Evolutionary conservation across 2,113 vertebrate species (phyloP).

Genomic region (Eclectus roratus): DNA sequence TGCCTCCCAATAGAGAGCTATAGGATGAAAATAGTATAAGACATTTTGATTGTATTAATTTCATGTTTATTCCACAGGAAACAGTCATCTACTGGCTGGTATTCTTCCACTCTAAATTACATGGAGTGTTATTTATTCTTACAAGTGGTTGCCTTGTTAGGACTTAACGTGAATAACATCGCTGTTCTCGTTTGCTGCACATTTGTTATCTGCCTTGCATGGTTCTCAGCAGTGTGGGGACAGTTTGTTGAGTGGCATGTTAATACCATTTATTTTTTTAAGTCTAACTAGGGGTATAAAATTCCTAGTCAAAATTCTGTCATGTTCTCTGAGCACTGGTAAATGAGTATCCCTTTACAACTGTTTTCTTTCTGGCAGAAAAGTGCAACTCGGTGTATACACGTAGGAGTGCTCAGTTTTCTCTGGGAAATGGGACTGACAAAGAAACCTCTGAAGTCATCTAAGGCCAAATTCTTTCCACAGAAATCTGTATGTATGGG

Average conservation of each 20-base stretch:
- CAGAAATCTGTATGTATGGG: conserved; percentile 36
- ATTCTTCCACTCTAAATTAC: not conserved
- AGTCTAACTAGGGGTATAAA: conserved; percentile 64
- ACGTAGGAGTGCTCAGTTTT: conserved; percentile 8
- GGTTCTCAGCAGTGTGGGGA: conserved; percentile 16
- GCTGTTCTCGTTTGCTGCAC: not conserved
- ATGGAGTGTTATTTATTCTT: not conserved
- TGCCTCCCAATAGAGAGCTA: not conserved
- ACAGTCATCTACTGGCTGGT: not conserved
- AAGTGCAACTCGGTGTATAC: not conserved
- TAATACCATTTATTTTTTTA: conserved; percentile 61
- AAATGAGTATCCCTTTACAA: conserved; percentile 47
- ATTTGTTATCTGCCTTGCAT: conserved; percentile 50
- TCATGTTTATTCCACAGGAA: not conserved
- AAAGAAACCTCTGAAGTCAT: conserved; percentile 65
- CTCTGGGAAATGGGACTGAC: conserved; percentile 49
- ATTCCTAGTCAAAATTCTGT: conserved; percentile 61
- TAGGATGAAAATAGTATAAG: not conserved
- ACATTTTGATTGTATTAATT: not conserved
- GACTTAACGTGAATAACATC: not conserved
- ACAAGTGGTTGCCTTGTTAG: not conserved
- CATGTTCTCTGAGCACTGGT: conserved; percentile 45
- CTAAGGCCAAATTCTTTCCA: conserved; percentile 66
- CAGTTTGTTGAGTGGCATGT: conserved; percentile 52
- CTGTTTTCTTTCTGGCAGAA: conserved; percentile 32